Percentiles rank a stretch among this genome's conserved stretches.
phyloP scores from a whole-genome alignment of 2,797 vertebrate genomes.

The Rhynchotus rufescens region DNA sequence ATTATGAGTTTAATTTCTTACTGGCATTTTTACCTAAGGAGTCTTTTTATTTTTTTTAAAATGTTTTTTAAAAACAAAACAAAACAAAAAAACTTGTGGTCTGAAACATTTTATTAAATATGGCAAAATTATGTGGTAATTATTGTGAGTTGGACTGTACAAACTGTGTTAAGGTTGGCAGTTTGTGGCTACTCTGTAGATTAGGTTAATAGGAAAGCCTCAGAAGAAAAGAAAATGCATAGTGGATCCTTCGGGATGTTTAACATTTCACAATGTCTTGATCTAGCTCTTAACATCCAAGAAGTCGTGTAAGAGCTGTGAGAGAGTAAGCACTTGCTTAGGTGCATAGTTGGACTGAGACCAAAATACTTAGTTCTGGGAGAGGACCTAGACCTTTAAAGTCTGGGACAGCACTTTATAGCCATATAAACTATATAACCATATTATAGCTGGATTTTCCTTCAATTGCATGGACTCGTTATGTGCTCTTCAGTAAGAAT shows the following conservation, averaged over 20 bases:
- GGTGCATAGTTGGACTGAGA: background rate
- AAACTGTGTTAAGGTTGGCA: background rate
- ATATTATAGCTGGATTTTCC: background rate
- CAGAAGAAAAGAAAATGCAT: background rate
- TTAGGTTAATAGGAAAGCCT: background rate
- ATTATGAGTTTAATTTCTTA: background rate
- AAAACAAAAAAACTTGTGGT: background rate
- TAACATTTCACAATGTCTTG: background rate
- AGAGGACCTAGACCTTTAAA: background rate
- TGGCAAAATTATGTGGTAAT: conserved; percentile 11
- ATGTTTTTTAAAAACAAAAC: no score
- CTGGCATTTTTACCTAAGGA: background rate
- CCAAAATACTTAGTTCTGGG: background rate
- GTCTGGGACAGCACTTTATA: background rate
- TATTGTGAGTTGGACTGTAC: conserved; percentile 26
- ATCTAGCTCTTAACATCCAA: background rate
- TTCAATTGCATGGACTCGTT: background rate
- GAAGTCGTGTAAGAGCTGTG: background rate
- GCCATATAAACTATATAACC: background rate
- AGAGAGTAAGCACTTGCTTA: background rate
- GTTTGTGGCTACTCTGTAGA: background rate
- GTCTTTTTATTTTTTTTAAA: background rate
- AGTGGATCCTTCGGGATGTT: background rate
- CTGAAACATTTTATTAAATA: background rate
- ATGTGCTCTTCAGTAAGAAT: background rate